Evolutionary conservation across 2,888 invertebrate genomes (phyloP), one percentile per base, ranked within the genome.

Genomic region (Choristoneura rosaceana): DNA sequence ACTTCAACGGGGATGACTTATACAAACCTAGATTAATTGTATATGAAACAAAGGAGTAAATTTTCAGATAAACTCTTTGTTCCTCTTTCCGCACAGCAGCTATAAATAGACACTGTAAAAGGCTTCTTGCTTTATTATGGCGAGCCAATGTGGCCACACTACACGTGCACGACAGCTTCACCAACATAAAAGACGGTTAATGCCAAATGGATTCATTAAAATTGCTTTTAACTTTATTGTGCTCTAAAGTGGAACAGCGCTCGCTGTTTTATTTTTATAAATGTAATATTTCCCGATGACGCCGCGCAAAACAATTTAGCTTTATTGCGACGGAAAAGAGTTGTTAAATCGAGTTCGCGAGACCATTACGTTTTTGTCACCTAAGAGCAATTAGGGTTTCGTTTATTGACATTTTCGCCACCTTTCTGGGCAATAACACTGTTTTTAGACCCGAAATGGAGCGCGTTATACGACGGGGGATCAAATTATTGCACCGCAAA

Each of bases 181-280:
- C 67, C 38, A 15, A 47, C 67, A 67, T 71, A 63, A 71, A 71
- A 71, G 62, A 67, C 67, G 71, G 71, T 68, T 68, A 67, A 76
- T 76, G 77, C 80, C 74, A 76, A 81, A 74, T 76, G 80, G 76
- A 80, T 82, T 81, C 82, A 84, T 84, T 85, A 87, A 88, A 86
- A 84, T 84, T 80, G 87, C 87, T 86, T 86, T 88, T 81, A 86
- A 81, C 82, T 87, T 86, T 87, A 87, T 81, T 80, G 80, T 75
- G 76, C 63, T 69, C 47, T 62, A 60, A 68, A 73, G 64, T 64
- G 69, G 64, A 64, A 64, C 73, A 62, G 43, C 63, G 47, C 63
- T 63, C 58, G 38, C 47, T 33, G 33, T 38, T 59, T 69, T 59
- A 59, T 68, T 73, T 73, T 66, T 69, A 68, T 73, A 69, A 73